Base-by-base conservation (phyloP, 2,888 invertebrate species). In the Leptopilina myrica region DNA sequence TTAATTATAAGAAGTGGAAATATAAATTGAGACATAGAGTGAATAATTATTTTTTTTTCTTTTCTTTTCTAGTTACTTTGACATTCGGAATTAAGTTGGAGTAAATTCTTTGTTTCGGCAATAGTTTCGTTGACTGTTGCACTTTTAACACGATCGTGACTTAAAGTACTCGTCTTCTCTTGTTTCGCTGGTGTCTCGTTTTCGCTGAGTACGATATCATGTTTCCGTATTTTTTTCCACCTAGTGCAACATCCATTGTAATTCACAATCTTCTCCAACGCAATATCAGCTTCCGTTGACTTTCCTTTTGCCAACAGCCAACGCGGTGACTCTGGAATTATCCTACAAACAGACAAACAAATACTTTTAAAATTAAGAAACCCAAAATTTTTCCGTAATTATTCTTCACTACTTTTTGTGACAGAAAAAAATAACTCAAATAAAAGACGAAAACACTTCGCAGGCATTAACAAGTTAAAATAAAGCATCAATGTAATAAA, bases 251-350 rank as follows among this genome's bases (percentile, higher is more conserved):
- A 90, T 4, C 84, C 80, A 77, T 92, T 92, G 76, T 88, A 90
- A 76, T 87, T 89, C 0, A 89, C 87, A 40, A 92, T 90, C 79
- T 87, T 88, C 76, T 88, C 86, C 33, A 91, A 78, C 7, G 89
- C 85, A 76, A 87, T 87, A n/a, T 91, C 88, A 14, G 92, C 91
- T 80, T 92, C 90, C 12, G 86, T 88, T 62, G 84, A 85, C 80
- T 89, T 90, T 3, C 89, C 89, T 66, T 87, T 90, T 1, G 92
- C 89, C 20, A 89, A 73, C 3, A 92, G 81, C 92, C 92, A 92
- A 66, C 90, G 87, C 14, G 92, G 89, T 0, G 92, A 92, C 82
- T 92, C 92, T 5, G 92, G 92, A 76, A 92, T 89, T 5, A 92
- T 85, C 92, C 92, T 92, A 33, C 33, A 33, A 33, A 14, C 64